A percentile compares a stretch with the other conserved stretches of the same genome.
Evolutionary conservation across 2,888 invertebrate genomes (phyloP).

Genomic region (Acanthosepion pharaonis): DNA sequence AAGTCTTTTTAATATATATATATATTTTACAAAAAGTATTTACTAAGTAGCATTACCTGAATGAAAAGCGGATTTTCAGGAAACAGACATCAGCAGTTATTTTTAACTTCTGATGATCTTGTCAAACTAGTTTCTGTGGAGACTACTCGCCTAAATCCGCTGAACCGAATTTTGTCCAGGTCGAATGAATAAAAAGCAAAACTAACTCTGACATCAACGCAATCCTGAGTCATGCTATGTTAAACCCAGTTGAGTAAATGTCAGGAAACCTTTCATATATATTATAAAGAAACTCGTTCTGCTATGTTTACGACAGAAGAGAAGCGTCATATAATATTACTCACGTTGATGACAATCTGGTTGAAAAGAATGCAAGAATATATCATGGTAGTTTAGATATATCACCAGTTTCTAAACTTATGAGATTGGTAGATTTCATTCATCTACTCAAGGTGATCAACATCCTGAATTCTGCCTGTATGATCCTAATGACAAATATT

Average conservation of each 20-base stretch:
- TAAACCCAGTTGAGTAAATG: neutral
- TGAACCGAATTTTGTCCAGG: neutral
- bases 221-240: neutral
- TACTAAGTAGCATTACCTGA: neutral
- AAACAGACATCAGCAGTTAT: neutral
- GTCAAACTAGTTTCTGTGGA: neutral
- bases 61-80: neutral
- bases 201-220: neutral
- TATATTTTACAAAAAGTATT: neutral
- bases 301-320: neutral
- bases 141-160: neutral
- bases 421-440: no score
- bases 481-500: no score
- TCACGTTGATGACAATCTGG: neutral
- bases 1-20: no score
- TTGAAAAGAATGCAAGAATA: neutral
- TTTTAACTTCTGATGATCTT: constrained; percentile 3
- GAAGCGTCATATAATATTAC: neutral
- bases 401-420: no score
- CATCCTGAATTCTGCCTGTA: no score
- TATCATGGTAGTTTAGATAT: no score
- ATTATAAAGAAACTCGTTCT: neutral
- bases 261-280: neutral
- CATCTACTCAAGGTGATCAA: no score
- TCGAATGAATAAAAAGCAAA: neutral